Conservation (phyloP, 2,113 vertebrate genomes). For the Pygoscelis adeliae region DNA sequence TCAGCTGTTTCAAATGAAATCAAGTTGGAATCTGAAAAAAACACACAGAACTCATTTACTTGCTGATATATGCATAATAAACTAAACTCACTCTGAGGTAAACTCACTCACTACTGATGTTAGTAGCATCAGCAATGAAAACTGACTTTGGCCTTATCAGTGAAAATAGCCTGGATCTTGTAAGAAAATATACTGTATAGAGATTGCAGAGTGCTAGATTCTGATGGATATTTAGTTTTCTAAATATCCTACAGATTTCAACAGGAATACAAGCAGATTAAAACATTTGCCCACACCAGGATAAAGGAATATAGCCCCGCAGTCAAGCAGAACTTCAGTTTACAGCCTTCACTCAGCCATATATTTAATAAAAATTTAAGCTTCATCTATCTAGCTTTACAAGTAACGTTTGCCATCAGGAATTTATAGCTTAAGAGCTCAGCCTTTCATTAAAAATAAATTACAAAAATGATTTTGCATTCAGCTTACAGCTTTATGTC, state of each 20-base stretch:
- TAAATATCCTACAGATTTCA: background rate
- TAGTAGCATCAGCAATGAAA: background rate
- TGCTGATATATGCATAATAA: background rate
- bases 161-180: background rate
- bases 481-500: background rate
- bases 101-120: background rate
- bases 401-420: background rate
- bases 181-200: background rate
- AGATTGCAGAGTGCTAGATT: background rate
- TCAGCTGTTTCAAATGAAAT: constrained; percentile 89
- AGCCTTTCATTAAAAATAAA: constrained; percentile 9
- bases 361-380: constrained; percentile 9
- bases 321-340: background rate
- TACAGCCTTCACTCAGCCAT: background rate
- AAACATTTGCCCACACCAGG: background rate
- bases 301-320: background rate
- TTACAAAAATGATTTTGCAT: background rate
- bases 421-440: background rate
- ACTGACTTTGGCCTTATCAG: background rate
- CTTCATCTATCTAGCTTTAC: background rate
- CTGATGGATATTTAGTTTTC: background rate
- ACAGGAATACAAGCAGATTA: background rate
- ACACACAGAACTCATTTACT: background rate
- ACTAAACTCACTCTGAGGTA: background rate
- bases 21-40: constrained; percentile 82